These are phyloP conservation scores for Pogonophryne albipinna DNA, from an alignment of 2,797 vertebrate species.

Conservation along the genomic window DNA sequence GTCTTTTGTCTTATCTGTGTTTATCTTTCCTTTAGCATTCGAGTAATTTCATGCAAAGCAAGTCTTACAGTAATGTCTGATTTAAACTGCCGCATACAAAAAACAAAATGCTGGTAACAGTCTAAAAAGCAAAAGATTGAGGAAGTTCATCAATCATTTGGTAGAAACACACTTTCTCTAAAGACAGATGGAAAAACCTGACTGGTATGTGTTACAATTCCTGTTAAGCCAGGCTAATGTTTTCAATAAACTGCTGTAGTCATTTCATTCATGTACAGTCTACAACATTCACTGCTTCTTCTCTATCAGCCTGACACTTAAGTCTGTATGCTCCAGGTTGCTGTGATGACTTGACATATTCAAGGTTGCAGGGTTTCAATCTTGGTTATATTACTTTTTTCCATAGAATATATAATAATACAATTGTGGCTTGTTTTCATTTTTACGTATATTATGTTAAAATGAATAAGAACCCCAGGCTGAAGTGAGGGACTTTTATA, in stretches of 20 bases:
- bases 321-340: slow-evolving; percentile 9
- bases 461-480: neutral
- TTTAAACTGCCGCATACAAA: neutral
- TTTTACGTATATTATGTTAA: neutral
- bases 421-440: neutral
- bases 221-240: neutral
- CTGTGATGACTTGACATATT: neutral
- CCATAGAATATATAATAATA: neutral
- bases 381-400: neutral
- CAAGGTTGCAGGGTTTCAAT: neutral
- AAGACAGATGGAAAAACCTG: neutral
- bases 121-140: neutral
- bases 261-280: neutral
- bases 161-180: slow-evolving; percentile 6
- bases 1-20: neutral
- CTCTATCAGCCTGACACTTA: neutral
- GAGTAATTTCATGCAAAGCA: slow-evolving; percentile 5
- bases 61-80: neutral
- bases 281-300: neutral
- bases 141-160: slow-evolving; percentile 1
- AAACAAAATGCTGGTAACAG: slow-evolving; percentile 10
- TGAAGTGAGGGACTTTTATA: neutral
- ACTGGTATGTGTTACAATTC: neutral
- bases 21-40: neutral
- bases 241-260: neutral